Percentiles rank a stretch among this genome's conserved stretches.
These are phyloP conservation scores for Cataglyphis rosenhaueri DNA, from an alignment of 2,888 invertebrate species.

Conservation along the genomic window DNA sequence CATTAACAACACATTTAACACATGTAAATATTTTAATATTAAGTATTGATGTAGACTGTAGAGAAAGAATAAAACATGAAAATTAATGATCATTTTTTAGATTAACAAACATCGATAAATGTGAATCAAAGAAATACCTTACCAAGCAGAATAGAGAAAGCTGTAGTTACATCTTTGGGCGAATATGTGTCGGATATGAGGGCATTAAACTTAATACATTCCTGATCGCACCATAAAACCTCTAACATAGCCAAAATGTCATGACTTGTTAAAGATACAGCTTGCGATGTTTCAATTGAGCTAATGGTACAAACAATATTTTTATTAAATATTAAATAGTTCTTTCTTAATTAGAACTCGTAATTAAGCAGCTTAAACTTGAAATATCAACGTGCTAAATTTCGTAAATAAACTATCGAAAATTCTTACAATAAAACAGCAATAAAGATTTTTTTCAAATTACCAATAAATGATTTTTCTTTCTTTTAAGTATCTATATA, in stretches of 20 bases:
- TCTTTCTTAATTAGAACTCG: not conserved
- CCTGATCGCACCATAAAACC: not conserved
- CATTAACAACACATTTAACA: not conserved
- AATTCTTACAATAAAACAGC: not conserved
- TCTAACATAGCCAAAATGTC: not conserved
- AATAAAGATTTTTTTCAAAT: not conserved
- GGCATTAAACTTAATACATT: not conserved
- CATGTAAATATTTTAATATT: not conserved
- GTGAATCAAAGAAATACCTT: not conserved
- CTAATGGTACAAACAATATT: constrained; percentile 6
- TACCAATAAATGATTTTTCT: not conserved
- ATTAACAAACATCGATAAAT: not conserved
- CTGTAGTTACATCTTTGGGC: not conserved
- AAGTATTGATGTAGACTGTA: not conserved
- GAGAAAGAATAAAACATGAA: not conserved
- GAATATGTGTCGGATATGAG: not conserved
- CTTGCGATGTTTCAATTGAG: not conserved
- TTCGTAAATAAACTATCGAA: not conserved
- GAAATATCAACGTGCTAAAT: constrained; percentile 2
- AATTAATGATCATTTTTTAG: not conserved
- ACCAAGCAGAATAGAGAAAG: not conserved
- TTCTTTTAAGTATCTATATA: not conserved
- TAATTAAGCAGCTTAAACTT: not conserved
- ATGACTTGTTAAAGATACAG: not conserved
- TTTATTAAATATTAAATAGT: not conserved